phyloP scores from a whole-genome alignment of 2,888 invertebrate genomes.

The Oxytorus armatus region DNA sequence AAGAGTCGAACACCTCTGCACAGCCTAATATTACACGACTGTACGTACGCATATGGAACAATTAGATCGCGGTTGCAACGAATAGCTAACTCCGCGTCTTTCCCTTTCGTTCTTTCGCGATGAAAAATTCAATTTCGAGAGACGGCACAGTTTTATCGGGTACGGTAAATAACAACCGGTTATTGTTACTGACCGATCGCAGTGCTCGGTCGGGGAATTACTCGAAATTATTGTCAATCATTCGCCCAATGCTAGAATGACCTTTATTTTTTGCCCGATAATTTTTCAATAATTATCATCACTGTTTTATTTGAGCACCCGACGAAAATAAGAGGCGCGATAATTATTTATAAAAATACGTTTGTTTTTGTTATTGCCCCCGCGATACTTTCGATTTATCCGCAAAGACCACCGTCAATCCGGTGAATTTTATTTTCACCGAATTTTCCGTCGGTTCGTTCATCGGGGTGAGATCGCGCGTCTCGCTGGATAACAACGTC shows the following conservation, averaged over 20 bases:
- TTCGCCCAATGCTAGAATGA: too few relatives aligned
- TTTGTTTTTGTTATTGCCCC: not conserved
- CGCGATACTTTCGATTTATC: not conserved
- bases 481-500: slow-evolving; percentile 47
- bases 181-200: too few relatives aligned
- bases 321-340: not conserved
- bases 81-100: slow-evolving; percentile 30
- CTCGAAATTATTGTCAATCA: too few relatives aligned
- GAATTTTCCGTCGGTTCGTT: slow-evolving; percentile 7
- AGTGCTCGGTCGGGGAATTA: too few relatives aligned
- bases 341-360: not conserved
- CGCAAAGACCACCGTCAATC: not conserved
- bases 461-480: slow-evolving; percentile 29
- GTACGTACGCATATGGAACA: slow-evolving; percentile 17
- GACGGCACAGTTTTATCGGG: too few relatives aligned
- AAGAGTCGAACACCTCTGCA: slow-evolving; percentile 16
- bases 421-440: slow-evolving; percentile 28
- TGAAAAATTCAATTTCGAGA: too few relatives aligned
- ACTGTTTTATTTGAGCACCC: too few relatives aligned
- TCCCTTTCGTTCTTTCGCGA: slow-evolving; percentile 29
- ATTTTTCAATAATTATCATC: too few relatives aligned
- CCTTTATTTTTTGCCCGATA: too few relatives aligned
- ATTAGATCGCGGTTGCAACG: slow-evolving; percentile 44
- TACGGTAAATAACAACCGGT: too few relatives aligned
- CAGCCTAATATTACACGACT: slow-evolving; percentile 39